Evolutionary conservation across 2,113 vertebrate genomes (phyloP).

Genomic region (Coturnix japonica): DNA sequence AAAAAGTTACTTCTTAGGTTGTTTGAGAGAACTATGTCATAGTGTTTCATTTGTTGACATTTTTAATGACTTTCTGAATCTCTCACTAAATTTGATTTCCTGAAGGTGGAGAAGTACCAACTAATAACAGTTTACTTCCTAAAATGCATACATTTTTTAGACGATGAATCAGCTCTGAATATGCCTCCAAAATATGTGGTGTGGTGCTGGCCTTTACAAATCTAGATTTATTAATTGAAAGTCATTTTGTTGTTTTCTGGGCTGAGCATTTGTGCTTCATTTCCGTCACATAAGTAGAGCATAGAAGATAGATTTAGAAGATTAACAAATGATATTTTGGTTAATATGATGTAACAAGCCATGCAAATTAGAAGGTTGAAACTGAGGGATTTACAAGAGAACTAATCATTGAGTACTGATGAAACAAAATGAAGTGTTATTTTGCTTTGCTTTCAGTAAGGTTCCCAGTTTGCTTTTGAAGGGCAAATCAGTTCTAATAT

Average conservation of each 20-base stretch:
- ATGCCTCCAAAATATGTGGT: background rate
- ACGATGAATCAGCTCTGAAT: background rate
- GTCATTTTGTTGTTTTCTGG: background rate
- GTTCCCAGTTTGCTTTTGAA: background rate
- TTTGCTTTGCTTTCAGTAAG: conserved; percentile 26
- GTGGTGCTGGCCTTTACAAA: background rate
- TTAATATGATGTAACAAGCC: background rate
- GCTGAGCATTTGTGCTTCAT: background rate
- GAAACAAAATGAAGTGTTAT: background rate
- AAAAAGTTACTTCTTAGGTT: background rate
- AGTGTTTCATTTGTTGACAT: background rate
- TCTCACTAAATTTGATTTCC: background rate
- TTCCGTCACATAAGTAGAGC: background rate
- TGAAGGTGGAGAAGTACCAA: background rate
- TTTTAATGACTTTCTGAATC: background rate
- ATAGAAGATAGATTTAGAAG: background rate
- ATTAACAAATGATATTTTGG: background rate
- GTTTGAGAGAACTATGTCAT: background rate
- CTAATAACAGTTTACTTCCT: background rate
- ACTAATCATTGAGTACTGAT: background rate
- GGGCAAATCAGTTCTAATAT: background rate
- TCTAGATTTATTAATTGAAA: background rate
- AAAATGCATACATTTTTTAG: background rate
- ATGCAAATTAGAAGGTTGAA: background rate
- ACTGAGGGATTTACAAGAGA: background rate